These are phyloP conservation scores for Hemaris fuciformis DNA, from an alignment of 2,888 invertebrate genomes.

Conservation along the genomic window DNA sequence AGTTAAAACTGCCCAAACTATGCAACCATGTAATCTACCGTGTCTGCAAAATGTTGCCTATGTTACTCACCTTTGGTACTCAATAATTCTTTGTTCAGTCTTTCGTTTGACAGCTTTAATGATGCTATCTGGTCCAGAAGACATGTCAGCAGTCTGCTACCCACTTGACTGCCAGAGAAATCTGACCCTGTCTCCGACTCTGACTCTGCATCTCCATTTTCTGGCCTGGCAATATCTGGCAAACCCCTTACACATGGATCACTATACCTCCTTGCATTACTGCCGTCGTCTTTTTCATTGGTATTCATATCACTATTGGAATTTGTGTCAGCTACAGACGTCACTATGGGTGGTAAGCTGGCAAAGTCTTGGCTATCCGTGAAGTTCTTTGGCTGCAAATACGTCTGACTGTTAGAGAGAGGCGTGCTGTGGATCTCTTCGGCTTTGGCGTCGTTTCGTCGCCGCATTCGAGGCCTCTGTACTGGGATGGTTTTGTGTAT, in stretches of 20 bases:
- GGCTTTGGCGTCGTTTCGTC: slow-evolving; percentile 53
- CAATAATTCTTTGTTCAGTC: slow-evolving; percentile 87
- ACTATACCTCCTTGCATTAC: slow-evolving; percentile 83
- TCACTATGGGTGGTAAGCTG: slow-evolving; percentile 87
- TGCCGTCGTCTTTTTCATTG: slow-evolving; percentile 78
- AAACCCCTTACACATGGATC: slow-evolving; percentile 84
- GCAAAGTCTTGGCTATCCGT: slow-evolving; percentile 80
- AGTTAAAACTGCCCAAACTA: slow-evolving; percentile 2
- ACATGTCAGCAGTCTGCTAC: slow-evolving; percentile 82
- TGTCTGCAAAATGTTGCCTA: slow-evolving; percentile 12
- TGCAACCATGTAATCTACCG: slow-evolving; percentile 13
- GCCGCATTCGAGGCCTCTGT: slow-evolving; percentile 57
- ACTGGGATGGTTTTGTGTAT: slow-evolving; percentile 62
- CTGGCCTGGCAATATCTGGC: slow-evolving; percentile 63
- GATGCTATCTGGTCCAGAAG: slow-evolving; percentile 87
- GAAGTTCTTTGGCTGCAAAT: slow-evolving; percentile 67
- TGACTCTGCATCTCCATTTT: slow-evolving; percentile 74
- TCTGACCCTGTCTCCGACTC: slow-evolving; percentile 80
- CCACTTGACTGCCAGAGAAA: slow-evolving; percentile 77
- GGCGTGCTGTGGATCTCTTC: slow-evolving; percentile 58
- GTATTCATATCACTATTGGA: slow-evolving; percentile 69
- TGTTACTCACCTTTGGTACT: slow-evolving; percentile 84
- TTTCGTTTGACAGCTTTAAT: slow-evolving; percentile 87
- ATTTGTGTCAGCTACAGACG: slow-evolving; percentile 75
- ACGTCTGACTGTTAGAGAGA: slow-evolving; percentile 47